A percentile compares a stretch with the other conserved stretches of the same genome.
Conservation (phyloP, 2,113 vertebrate genomes). For the Daboia siamensis region DNA sequence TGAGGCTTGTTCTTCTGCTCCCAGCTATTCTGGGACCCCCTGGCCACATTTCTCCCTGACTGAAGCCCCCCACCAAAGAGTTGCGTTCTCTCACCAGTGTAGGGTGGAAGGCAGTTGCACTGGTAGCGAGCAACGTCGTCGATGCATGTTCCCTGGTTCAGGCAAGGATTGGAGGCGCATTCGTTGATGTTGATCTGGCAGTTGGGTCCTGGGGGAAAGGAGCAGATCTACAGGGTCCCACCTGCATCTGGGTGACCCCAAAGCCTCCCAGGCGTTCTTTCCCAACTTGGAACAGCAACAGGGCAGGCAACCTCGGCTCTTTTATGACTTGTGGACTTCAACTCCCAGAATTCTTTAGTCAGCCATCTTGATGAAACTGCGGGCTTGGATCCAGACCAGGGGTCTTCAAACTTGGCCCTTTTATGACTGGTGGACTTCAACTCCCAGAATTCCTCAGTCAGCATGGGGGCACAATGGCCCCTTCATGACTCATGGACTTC, state of each 20-base stretch:
- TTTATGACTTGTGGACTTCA: no score
- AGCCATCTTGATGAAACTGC: no score
- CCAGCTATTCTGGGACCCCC: neutral
- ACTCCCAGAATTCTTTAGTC: no score
- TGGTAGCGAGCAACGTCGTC: slow-evolving; percentile 92
- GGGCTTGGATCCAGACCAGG: no score
- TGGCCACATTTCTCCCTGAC: neutral
- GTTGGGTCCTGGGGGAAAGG: slow-evolving; percentile 79
- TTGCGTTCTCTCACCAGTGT: slow-evolving; percentile 79
- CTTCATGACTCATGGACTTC: no score
- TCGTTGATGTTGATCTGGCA: slow-evolving; percentile 97
- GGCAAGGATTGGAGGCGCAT: slow-evolving; percentile 93
- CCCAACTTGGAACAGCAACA: neutral
- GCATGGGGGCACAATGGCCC: no score
- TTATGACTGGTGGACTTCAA: no score
- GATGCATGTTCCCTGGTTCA: slow-evolving; percentile 93
- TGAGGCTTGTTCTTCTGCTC: no score
- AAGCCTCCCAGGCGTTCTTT: neutral
- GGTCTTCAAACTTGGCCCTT: no score
- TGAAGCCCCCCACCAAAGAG: neutral
- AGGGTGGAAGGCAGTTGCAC: slow-evolving; percentile 91
- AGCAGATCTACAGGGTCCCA: accelerated
- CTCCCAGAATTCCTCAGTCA: no score
- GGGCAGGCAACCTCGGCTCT: no score
- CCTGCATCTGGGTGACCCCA: neutral